phyloP scores from a whole-genome alignment of 2,888 invertebrate genomes.

The Chaetoderma sp. region DNA sequence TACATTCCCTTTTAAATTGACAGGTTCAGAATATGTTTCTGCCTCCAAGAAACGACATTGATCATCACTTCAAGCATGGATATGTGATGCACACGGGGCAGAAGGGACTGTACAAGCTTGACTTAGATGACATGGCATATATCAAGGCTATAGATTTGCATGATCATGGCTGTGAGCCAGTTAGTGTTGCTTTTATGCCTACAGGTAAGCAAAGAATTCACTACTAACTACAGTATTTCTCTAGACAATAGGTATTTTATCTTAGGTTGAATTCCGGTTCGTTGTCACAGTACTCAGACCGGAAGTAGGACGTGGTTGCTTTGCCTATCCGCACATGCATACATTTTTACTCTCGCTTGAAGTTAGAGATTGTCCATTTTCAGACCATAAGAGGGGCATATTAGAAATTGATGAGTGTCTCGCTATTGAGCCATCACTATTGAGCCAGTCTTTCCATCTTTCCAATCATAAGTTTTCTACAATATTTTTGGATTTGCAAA shows the following conservation, averaged over 20 bases:
- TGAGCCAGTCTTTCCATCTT: no score
- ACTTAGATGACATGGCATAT: constrained; percentile 79
- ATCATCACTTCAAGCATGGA: constrained; percentile 78
- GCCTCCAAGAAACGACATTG: constrained; percentile 68
- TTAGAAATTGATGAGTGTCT: no score
- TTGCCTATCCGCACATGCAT: no score
- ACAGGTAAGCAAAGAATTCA: constrained; percentile 78
- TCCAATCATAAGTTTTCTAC: no score
- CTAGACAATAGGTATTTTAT: background rate
- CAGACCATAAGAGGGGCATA: no score
- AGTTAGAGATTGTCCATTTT: no score
- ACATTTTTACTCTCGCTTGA: no score
- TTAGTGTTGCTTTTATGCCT: constrained; percentile 78
- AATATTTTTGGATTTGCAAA: no score
- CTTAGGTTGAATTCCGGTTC: background rate
- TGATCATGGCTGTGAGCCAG: constrained; percentile 80
- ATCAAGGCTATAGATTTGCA: constrained; percentile 80
- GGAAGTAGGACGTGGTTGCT: no score
- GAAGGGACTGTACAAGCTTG: constrained; percentile 80
- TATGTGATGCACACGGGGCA: constrained; percentile 82
- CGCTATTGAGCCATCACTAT: no score
- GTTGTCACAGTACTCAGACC: no score
- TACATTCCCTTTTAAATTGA: no score
- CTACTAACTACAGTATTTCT: background rate
- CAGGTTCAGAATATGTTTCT: constrained; percentile 69